phyloP scores from a whole-genome alignment of 2,888 invertebrate species.

The Sesia apiformis region DNA sequence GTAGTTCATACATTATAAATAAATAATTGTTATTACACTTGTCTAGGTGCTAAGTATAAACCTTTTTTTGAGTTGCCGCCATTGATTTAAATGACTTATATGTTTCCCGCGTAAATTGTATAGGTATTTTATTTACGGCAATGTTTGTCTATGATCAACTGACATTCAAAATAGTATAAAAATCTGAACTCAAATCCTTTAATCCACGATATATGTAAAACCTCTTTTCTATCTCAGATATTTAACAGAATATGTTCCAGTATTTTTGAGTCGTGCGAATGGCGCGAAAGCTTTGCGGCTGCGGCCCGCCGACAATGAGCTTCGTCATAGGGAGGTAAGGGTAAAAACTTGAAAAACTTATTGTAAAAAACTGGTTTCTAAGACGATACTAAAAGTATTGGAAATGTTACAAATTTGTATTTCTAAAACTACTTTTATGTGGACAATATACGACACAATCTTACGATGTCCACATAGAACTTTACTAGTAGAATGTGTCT shows the following conservation, averaged over 20 bases:
- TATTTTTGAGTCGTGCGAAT: slow-evolving; percentile 32
- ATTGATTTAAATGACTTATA: slow-evolving; percentile 3
- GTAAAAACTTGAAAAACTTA: slow-evolving; percentile 53
- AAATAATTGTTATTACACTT: slow-evolving; percentile 41
- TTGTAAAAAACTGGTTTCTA: slow-evolving; percentile 60
- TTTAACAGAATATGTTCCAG: slow-evolving; percentile 43
- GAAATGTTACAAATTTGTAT: slow-evolving; percentile 73
- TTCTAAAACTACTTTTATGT: slow-evolving; percentile 16
- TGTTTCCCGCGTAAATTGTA: too few relatives aligned
- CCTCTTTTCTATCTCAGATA: slow-evolving; percentile 53
- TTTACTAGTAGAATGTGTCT: slow-evolving; percentile 2
- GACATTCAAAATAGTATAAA: too few relatives aligned
- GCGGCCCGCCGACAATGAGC: slow-evolving; percentile 60
- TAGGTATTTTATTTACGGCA: too few relatives aligned
- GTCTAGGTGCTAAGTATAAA: slow-evolving; percentile 43
- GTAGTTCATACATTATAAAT: slow-evolving; percentile 37
- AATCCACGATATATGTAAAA: too few relatives aligned
- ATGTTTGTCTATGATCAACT: too few relatives aligned
- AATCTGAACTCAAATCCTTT: too few relatives aligned
- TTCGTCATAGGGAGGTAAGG: slow-evolving; percentile 67
- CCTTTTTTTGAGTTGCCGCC: neutral
- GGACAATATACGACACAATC: neutral
- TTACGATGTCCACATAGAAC: slow-evolving; percentile 6
- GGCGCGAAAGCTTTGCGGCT: slow-evolving; percentile 45
- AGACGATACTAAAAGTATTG: slow-evolving; percentile 66